Percentiles rank a stretch among this genome's conserved stretches.
Conservation (phyloP, 2,888 invertebrate genomes). For the Gandaritis pyraliata region DNA sequence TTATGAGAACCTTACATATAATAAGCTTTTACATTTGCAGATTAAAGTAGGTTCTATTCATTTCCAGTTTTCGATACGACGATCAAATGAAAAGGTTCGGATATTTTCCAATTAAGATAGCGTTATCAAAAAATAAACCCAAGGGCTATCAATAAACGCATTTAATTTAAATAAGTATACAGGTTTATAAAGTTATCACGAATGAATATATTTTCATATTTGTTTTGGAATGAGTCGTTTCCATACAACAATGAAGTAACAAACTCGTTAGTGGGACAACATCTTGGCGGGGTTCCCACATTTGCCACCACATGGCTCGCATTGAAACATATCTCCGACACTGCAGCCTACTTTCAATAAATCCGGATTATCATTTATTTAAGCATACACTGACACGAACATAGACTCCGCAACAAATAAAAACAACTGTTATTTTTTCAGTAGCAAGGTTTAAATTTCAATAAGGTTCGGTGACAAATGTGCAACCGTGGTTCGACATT, state of each 20-base stretch:
- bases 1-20: slow-evolving; percentile 33
- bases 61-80: slow-evolving; percentile 21
- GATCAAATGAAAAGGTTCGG: slow-evolving; percentile 26
- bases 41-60: slow-evolving; percentile 24
- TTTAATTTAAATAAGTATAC: slow-evolving; percentile 39
- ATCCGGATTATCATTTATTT: slow-evolving; percentile 80
- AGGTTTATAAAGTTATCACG: slow-evolving; percentile 40
- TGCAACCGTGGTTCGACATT: slow-evolving; percentile 55
- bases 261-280: slow-evolving; percentile 77
- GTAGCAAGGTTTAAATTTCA: slow-evolving; percentile 61
- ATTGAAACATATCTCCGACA: slow-evolving; percentile 67
- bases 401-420: slow-evolving; percentile 41
- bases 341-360: slow-evolving; percentile 76
- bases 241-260: slow-evolving; percentile 77
- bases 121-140: slow-evolving; percentile 20
- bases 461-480: slow-evolving; percentile 53
- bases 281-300: slow-evolving; percentile 83
- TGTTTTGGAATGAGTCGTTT: slow-evolving; percentile 55
- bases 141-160: slow-evolving; percentile 35
- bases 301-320: slow-evolving; percentile 79
- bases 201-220: slow-evolving; percentile 38
- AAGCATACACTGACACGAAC: slow-evolving; percentile 57
- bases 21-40: slow-evolving; percentile 26
- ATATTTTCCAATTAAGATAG: slow-evolving; percentile 27
- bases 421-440: slow-evolving; percentile 56